Percentiles rank a stretch among this genome's conserved stretches.
Conservation (phyloP, 1,140 invertebrate genomes). For the Plectrocnemia conspersa region DNA sequence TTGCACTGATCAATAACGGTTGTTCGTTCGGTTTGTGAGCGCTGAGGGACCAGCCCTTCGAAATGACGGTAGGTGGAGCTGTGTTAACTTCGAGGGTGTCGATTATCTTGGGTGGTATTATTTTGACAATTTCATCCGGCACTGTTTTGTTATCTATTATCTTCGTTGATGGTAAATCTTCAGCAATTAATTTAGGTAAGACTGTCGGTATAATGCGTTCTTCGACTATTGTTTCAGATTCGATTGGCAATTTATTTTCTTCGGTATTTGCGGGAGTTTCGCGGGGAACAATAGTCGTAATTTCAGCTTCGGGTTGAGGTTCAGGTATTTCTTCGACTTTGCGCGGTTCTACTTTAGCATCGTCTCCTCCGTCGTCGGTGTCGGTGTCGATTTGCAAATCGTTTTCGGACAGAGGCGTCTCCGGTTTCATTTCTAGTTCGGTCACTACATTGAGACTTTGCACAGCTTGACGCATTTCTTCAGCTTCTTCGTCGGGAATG, state of each 20-base stretch:
- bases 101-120: constrained; percentile 37
- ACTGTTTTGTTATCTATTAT: constrained; percentile 13
- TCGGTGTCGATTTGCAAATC: constrained; percentile 84
- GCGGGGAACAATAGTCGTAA: no score
- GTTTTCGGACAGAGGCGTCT: constrained; percentile 77
- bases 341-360: constrained; percentile 44
- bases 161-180: no score
- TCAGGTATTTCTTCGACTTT: no score
- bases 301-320: no score
- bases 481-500: constrained; percentile 63
- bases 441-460: constrained; percentile 68
- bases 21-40: constrained; percentile 45
- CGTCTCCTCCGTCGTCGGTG: constrained; percentile 61
- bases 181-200: constrained; percentile 34
- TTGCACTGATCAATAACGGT: constrained; percentile 39
- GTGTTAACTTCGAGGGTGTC: constrained; percentile 47
- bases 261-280: neutral
- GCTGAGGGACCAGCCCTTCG: constrained; percentile 47
- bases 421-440: constrained; percentile 73
- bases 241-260: constrained; percentile 4
- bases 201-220: constrained; percentile 38
- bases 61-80: constrained; percentile 54
- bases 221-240: neutral
- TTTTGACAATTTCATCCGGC: neutral
- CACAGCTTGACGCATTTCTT: constrained; percentile 73